Base-by-base conservation (phyloP, 2,888 invertebrate species). In the Teleiodes luculella region DNA sequence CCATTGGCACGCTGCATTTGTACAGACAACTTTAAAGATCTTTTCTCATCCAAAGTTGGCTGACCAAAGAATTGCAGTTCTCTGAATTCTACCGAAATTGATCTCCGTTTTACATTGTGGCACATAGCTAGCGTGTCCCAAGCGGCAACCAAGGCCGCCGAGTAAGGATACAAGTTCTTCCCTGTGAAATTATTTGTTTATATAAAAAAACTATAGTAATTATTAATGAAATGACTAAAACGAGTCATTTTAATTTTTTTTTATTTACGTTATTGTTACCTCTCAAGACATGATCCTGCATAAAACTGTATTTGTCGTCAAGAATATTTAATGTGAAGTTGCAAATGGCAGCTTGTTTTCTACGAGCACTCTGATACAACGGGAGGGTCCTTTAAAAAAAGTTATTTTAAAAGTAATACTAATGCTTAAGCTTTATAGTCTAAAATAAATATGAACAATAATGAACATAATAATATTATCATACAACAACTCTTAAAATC, bases 111-210 rank as follows among this genome's bases (percentile, higher is more conserved):
- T 24, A 88, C 83, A 1, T 91, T 91, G 14, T 70, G 24, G 69
- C 91, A 85, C 73, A 93, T 86, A 0, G 93, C 92, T 7, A 94
- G 70, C 0, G 93, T 93, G 66, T 94, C 93, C 95, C 95, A 95
- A 2, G 92, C 93, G 3, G 92, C 80, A 18, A 90, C 78, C 63
- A 97, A 79, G 58, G 94, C 93, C 28, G 93, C 94, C 1, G 96
- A 94, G 13, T 95, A 95, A 0, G 97, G 97, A 61, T 93, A 93
- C 10, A 94, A 70, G 41, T 91, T 93, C 59, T 94, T 90, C 1
- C 92, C 94, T 90, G 57, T 5, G n/a, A 61, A 58, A 52, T 7
- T n/a, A 13, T 45, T n/a, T 28, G n/a, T 16, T 28, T n/a, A 24
- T 24, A 2, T 28, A 4, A 24, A 24, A 24, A 4, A 6, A 4